Evolutionary conservation across 2,113 vertebrate genomes (phyloP).

Genomic region (Pionites leucogaster): DNA sequence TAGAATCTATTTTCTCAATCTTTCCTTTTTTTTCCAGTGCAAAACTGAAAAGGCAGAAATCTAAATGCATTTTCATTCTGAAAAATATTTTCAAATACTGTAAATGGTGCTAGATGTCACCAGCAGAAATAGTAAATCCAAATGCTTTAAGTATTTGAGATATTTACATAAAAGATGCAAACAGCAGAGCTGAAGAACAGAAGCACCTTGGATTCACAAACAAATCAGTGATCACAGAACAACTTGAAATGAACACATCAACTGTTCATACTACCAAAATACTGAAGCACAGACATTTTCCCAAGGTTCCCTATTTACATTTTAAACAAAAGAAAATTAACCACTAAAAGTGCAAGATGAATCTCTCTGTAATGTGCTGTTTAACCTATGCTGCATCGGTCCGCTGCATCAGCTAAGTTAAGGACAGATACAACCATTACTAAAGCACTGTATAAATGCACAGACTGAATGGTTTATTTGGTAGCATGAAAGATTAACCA

Average conservation of each 20-base stretch:
- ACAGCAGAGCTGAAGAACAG: neutral
- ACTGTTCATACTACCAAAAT: neutral
- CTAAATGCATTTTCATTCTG: constrained; percentile 20
- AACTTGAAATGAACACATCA: neutral
- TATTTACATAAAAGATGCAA: neutral
- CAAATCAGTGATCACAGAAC: neutral
- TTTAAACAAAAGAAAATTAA: neutral
- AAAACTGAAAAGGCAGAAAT: constrained; percentile 48
- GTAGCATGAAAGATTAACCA: neutral
- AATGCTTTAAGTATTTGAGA: neutral
- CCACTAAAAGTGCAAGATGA: neutral
- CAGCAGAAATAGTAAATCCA: neutral
- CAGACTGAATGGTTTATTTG: neutral
- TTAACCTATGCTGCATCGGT: neutral
- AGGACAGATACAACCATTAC: neutral
- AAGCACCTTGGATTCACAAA: neutral
- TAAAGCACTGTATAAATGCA: rapidly evolving
- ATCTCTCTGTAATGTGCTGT: neutral
- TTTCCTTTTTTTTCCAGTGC: constrained; percentile 25
- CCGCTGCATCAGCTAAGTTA: neutral
- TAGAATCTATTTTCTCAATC: constrained; percentile 4
- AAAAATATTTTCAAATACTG: neutral
- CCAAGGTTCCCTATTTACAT: neutral
- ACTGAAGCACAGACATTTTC: neutral
- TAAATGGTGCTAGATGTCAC: neutral